Conservation (phyloP, 2,888 invertebrate species). For the Psylliodes chrysocephalus region DNA sequence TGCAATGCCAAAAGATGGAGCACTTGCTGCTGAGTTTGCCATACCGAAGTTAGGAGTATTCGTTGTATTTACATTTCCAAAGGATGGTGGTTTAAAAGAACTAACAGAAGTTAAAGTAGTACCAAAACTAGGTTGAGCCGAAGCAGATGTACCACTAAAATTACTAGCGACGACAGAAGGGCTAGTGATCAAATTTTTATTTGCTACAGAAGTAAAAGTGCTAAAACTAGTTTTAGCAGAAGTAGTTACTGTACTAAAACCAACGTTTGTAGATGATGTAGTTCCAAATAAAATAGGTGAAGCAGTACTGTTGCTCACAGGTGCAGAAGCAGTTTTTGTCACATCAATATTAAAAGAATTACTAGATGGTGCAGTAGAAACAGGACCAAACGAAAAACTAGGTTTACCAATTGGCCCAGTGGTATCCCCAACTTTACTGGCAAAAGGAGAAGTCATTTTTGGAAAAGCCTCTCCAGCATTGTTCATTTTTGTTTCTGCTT, state of each 20-base stretch:
- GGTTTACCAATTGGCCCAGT: neutral
- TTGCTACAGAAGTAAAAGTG: conserved; percentile 5
- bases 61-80: neutral
- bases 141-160: neutral
- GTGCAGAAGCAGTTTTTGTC: conserved; percentile 6
- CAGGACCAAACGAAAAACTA: conserved; percentile 28
- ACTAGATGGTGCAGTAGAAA: conserved; percentile 10
- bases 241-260: conserved; percentile 13
- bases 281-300: conserved; percentile 7
- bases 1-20: conserved; percentile 25
- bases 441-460: neutral
- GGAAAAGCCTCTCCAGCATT: neutral
- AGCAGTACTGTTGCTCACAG: neutral
- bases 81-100: conserved; percentile 6
- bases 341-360: neutral
- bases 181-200: conserved; percentile 17
- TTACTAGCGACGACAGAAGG: conserved; percentile 10
- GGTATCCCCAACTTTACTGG: neutral
- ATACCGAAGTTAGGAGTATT: neutral
- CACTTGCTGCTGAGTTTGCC: neutral
- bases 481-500: neutral
- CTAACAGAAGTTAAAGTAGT: neutral
- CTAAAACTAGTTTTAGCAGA: conserved; percentile 15
- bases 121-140: conserved; percentile 21
- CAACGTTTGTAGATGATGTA: conserved; percentile 2